Percentiles rank a stretch among this genome's conserved stretches.
These are phyloP conservation scores for Drosophila equinoxialis DNA, from an alignment of 1,140 invertebrate genomes.

Conservation along the genomic window DNA sequence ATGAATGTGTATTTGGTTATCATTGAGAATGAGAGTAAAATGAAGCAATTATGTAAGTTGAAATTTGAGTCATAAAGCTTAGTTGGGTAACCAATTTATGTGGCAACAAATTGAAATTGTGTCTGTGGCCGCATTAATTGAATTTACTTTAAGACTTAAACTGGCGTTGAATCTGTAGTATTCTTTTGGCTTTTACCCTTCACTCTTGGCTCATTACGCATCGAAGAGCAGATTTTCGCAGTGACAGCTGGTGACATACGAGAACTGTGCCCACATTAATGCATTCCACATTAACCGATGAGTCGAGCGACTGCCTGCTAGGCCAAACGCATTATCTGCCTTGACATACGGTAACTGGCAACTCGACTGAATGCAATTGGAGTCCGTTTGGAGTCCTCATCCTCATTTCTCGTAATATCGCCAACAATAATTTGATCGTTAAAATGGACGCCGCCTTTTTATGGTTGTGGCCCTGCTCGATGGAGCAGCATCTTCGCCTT, in stretches of 20 bases:
- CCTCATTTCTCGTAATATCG: constrained; percentile 33
- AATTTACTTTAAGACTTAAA: constrained; percentile 20
- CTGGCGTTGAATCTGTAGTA: background rate
- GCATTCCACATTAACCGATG: constrained; percentile 28
- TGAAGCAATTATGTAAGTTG: background rate
- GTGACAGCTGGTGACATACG: constrained; percentile 59
- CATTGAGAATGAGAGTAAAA: background rate
- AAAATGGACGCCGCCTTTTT: constrained; percentile 69
- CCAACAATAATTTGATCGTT: constrained; percentile 78
- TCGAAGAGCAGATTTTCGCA: constrained; percentile 22
- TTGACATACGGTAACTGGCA: constrained; percentile 27
- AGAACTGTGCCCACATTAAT: constrained; percentile 46
- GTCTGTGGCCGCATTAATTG: constrained; percentile 17
- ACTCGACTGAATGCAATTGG: constrained; percentile 17
- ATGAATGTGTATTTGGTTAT: background rate
- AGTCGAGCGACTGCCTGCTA: constrained; percentile 22
- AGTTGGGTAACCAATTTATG: background rate
- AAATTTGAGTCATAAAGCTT: background rate
- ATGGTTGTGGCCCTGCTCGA: constrained; percentile 38
- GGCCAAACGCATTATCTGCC: constrained; percentile 50
- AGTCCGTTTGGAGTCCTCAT: constrained; percentile 21
- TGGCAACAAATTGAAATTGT: background rate
- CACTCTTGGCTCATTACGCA: constrained; percentile 53
- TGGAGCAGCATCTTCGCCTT: no score
- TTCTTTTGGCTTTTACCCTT: constrained; percentile 5